Conservation (phyloP, 2,113 vertebrate genomes). For the Ophthalmolycus amberensis region DNA sequence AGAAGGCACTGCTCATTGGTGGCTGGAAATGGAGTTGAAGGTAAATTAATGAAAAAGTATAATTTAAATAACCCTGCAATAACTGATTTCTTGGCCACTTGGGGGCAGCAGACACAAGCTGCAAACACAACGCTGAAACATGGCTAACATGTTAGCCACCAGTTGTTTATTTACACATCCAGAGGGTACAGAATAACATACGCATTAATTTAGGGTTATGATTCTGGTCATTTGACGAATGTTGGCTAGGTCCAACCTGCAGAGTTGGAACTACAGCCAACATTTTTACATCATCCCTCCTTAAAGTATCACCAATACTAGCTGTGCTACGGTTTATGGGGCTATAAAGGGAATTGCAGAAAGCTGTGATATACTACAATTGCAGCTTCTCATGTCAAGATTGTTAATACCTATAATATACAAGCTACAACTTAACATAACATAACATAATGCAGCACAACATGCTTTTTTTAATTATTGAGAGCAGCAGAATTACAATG, state of each 20-base stretch:
- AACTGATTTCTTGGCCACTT: background rate
- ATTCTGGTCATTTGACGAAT: background rate
- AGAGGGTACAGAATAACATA: background rate
- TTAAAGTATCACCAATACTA: slow-evolving; percentile 2
- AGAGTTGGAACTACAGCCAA: background rate
- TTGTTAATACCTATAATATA: background rate
- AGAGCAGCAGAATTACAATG: background rate
- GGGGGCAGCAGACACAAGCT: background rate
- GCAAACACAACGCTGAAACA: background rate
- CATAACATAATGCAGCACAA: background rate
- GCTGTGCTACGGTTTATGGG: slow-evolving; percentile 4
- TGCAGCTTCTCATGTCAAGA: background rate
- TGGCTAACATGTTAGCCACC: background rate
- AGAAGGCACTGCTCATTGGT: background rate
- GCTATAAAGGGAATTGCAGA: slow-evolving; percentile 18
- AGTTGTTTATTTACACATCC: background rate
- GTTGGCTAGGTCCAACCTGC: background rate
- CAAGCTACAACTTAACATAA: background rate
- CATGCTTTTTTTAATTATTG: background rate
- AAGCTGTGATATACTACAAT: slow-evolving; percentile 3
- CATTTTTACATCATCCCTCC: slow-evolving; percentile 1
- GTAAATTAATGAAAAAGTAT: background rate
- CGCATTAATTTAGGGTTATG: background rate
- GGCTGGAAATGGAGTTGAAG: background rate
- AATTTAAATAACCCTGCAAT: background rate